Conservation (phyloP, 2,888 invertebrate genomes). For the Polydrusus pterygomalis region DNA sequence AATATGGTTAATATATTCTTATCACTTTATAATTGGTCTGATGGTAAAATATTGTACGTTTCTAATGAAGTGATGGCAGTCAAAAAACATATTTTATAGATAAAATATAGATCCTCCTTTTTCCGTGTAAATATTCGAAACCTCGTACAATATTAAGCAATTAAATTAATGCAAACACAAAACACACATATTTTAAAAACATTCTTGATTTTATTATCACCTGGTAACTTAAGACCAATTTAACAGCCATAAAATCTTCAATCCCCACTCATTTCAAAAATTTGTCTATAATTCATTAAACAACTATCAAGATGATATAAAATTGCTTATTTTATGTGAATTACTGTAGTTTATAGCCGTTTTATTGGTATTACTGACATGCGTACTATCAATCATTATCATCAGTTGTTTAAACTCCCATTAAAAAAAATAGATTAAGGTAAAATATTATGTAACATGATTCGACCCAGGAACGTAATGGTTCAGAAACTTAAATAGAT, state of each 20-base stretch:
- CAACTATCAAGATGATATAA: background rate
- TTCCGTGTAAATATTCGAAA: background rate
- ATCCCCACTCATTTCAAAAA: background rate
- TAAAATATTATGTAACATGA: too few relatives aligned
- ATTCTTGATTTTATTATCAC: slow-evolving; percentile 1
- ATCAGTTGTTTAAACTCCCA: background rate
- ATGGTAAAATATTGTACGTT: too few relatives aligned
- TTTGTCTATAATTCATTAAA: slow-evolving; percentile 22
- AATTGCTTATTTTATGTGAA: slow-evolving; percentile 14
- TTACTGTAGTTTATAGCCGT: background rate
- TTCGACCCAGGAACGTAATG: too few relatives aligned
- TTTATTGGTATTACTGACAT: background rate
- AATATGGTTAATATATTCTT: too few relatives aligned
- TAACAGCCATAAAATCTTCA: background rate
- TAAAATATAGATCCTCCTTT: too few relatives aligned
- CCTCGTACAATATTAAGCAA: background rate
- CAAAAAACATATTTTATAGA: too few relatives aligned
- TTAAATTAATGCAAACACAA: background rate
- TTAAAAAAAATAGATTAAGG: background rate
- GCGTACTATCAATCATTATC: background rate
- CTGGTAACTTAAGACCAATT: slow-evolving; percentile 2
- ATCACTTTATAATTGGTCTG: too few relatives aligned
- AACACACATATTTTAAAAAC: background rate
- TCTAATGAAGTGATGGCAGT: too few relatives aligned
- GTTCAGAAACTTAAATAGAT: too few relatives aligned